These are phyloP conservation scores for Centropyge bicolor DNA, from an alignment of 2,797 vertebrate genomes.

Conservation along the genomic window DNA sequence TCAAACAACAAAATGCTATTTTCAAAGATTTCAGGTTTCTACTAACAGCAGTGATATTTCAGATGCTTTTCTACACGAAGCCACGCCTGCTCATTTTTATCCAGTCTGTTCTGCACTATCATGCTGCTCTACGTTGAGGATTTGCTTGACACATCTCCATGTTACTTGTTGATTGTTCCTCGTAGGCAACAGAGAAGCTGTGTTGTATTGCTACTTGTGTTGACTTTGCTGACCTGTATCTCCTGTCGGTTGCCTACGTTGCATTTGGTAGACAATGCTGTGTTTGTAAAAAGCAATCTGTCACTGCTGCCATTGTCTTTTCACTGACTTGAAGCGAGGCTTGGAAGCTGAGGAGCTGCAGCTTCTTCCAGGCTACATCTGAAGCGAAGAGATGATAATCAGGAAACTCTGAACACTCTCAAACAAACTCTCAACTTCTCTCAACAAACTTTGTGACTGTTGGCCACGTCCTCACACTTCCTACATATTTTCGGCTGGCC, in stretches of 20 bases:
- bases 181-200: constrained; percentile 38
- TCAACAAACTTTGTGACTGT: constrained; percentile 19
- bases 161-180: constrained; percentile 51
- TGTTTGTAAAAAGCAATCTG: constrained; percentile 21
- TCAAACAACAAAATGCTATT: constrained; percentile 39
- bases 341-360: constrained; percentile 1
- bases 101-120: constrained; percentile 15
- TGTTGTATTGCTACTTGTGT: constrained; percentile 57
- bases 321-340: background rate
- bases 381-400: constrained; percentile 32
- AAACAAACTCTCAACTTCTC: constrained; percentile 25
- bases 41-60: constrained; percentile 50
- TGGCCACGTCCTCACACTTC: constrained; percentile 37
- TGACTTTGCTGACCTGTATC: constrained; percentile 54
- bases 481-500: constrained; percentile 45
- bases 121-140: constrained; percentile 44
- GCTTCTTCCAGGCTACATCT: background rate
- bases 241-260: constrained; percentile 47
- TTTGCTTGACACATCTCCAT: constrained; percentile 38
- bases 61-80: constrained; percentile 54
- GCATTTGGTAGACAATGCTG: constrained; percentile 36
- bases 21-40: constrained; percentile 61
- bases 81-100: constrained; percentile 27
- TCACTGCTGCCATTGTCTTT: constrained; percentile 36
- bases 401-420: constrained; percentile 22